These are phyloP conservation scores for Ptychoptera albimana DNA, from an alignment of 2,888 invertebrate genomes.

Conservation along the genomic window DNA sequence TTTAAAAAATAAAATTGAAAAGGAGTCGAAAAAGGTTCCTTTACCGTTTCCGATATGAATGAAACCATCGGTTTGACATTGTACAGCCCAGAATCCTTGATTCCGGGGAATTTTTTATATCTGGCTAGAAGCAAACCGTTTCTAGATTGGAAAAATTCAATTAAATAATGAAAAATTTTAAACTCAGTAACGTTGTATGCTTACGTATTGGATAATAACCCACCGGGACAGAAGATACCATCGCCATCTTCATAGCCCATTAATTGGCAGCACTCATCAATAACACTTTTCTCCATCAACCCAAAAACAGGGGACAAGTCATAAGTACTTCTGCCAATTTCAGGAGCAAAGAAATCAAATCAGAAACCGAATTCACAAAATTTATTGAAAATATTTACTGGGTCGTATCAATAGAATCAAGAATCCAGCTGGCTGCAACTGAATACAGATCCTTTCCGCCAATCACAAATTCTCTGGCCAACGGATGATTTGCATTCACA, in stretches of 20 bases:
- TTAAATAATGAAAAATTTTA: no score
- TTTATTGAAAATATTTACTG: constrained; percentile 38
- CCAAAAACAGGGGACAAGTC: constrained; percentile 71
- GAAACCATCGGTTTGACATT: constrained; percentile 45
- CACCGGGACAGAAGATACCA: constrained; percentile 65
- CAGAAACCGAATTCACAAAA: neutral
- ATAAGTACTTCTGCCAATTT: constrained; percentile 33
- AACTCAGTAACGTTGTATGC: constrained; percentile 2
- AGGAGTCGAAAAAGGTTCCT: constrained; percentile 13
- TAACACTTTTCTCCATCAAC: constrained; percentile 50
- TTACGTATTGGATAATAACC: constrained; percentile 61
- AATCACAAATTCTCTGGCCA: constrained; percentile 67
- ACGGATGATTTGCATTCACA: constrained; percentile 58
- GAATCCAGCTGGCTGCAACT: constrained; percentile 57
- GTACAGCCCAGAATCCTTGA: constrained; percentile 49
- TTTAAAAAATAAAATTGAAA: neutral
- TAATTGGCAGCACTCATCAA: constrained; percentile 39
- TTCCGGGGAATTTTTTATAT: constrained; percentile 45
- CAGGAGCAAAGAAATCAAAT: no score
- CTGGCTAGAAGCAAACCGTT: constrained; percentile 62
- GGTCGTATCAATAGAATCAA: constrained; percentile 68
- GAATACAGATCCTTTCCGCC: constrained; percentile 59
- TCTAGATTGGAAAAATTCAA: constrained; percentile 32
- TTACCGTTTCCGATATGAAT: constrained; percentile 63
- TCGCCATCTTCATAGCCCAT: constrained; percentile 50